Conservation (phyloP, 1,140 invertebrate genomes). For the Drosophila nebulosa region DNA sequence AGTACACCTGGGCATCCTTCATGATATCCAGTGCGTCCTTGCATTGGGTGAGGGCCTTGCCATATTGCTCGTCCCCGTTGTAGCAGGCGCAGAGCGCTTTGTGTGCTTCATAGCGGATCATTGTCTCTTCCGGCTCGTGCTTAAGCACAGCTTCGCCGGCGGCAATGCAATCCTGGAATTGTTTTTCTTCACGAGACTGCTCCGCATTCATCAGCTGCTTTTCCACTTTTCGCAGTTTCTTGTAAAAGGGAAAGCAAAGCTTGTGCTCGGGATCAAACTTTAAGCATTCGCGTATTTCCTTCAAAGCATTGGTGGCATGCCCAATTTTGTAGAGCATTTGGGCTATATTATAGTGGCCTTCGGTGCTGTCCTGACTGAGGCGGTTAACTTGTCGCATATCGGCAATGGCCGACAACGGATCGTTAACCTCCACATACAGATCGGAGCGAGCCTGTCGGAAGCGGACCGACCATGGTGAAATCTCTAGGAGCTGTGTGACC, state of each 20-base stretch:
- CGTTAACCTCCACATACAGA: conserved; percentile 89
- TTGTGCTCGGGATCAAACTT: conserved; percentile 99
- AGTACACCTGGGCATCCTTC: conserved; percentile 90
- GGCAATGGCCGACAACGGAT: conserved; percentile 92
- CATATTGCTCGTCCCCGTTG: conserved; percentile 86
- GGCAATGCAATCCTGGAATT: conserved; percentile 89
- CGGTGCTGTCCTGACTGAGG: conserved; percentile 94
- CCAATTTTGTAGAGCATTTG: conserved; percentile 94
- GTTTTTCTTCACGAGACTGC: conserved; percentile 85
- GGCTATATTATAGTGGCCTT: conserved; percentile 92
- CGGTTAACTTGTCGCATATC: conserved; percentile 96
- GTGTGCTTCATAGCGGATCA: conserved; percentile 89
- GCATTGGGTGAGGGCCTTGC: conserved; percentile 88
- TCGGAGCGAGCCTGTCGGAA: conserved; percentile 93
- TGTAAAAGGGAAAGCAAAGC: conserved; percentile 97
- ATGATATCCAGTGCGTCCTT: conserved; percentile 89
- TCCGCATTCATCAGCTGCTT: conserved; percentile 91
- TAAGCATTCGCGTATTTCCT: conserved; percentile 97
- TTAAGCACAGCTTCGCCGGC: conserved; percentile 86
- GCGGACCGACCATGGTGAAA: conserved; percentile 93
- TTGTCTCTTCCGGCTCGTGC: conserved; percentile 86
- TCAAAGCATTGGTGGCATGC: conserved; percentile 94
- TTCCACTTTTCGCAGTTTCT: conserved; percentile 97
- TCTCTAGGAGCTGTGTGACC: conserved; percentile 89
- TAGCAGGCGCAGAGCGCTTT: conserved; percentile 89